These are phyloP conservation scores for Helostoma temminkii DNA, from an alignment of 2,797 vertebrate species.

Conservation along the genomic window DNA sequence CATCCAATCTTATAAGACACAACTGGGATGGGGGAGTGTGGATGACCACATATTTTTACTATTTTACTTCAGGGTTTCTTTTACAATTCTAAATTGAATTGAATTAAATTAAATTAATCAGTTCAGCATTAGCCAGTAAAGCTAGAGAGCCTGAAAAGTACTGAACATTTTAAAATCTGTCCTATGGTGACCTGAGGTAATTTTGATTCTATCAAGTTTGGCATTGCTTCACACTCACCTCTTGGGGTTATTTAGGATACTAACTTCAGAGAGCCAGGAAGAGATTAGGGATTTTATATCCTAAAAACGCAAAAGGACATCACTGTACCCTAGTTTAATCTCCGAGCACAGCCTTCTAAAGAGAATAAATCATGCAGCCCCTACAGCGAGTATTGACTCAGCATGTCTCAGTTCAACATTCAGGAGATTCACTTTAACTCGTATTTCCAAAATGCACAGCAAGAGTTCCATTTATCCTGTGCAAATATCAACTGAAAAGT, in stretches of 20 bases:
- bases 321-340: conserved; percentile 67
- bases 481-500: conserved; percentile 86
- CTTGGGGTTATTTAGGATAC: conserved; percentile 37
- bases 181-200: conserved; percentile 68
- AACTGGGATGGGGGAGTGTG: background rate
- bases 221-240: conserved; percentile 63
- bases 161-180: conserved; percentile 53
- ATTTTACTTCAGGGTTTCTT: conserved; percentile 28
- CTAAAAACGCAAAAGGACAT: conserved; percentile 56
- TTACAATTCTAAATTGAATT: conserved; percentile 33
- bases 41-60: conserved; percentile 28
- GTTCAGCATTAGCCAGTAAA: conserved; percentile 55
- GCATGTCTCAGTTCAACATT: conserved; percentile 80
- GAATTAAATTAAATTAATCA: conserved; percentile 40
- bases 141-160: conserved; percentile 60
- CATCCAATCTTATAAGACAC: conserved; percentile 25
- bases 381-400: conserved; percentile 82
- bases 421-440: conserved; percentile 82
- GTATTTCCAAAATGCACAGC: conserved; percentile 84
- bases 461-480: conserved; percentile 85
- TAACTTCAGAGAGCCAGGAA: conserved; percentile 50
- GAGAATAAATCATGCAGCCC: conserved; percentile 76
- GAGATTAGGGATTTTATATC: conserved; percentile 41
- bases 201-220: conserved; percentile 69
- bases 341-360: conserved; percentile 67